Evolutionary conservation across 2,113 vertebrate genomes (phyloP).

Genomic region (Plectropomus leopardus): DNA sequence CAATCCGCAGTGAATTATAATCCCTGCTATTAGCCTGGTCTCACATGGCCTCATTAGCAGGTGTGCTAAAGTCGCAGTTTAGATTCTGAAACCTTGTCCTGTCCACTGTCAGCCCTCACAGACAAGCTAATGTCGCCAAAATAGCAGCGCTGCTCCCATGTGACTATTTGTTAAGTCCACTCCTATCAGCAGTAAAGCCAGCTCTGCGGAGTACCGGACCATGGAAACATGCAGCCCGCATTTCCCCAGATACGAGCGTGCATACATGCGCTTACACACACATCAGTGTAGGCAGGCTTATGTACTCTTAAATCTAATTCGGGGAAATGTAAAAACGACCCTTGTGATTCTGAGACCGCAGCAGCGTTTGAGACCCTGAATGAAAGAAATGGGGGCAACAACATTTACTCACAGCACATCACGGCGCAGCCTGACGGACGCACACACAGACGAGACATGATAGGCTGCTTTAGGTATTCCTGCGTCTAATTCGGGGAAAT

Average conservation of each 20-base stretch:
- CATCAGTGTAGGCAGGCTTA: slow-evolving; percentile 29
- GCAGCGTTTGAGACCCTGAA: slow-evolving; percentile 40
- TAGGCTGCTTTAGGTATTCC: slow-evolving; percentile 42
- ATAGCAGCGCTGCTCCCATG: slow-evolving; percentile 79
- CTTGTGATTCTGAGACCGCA: slow-evolving; percentile 76
- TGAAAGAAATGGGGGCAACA: slow-evolving; percentile 68
- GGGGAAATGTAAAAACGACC: slow-evolving; percentile 84
- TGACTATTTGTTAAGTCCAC: slow-evolving; percentile 88
- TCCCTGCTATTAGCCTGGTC: slow-evolving; percentile 70
- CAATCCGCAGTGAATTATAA: slow-evolving; percentile 71
- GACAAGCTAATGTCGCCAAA: slow-evolving; percentile 72
- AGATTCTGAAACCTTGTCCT: slow-evolving; percentile 60
- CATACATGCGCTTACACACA: slow-evolving; percentile 5
- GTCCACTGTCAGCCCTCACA: slow-evolving; percentile 51
- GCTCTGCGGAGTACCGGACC: slow-evolving; percentile 64
- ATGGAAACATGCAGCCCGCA: slow-evolving; percentile 74
- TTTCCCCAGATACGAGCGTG: slow-evolving; percentile 51
- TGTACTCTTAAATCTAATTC: slow-evolving; percentile 79
- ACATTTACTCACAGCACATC: slow-evolving; percentile 76
- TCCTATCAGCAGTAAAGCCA: slow-evolving; percentile 83
- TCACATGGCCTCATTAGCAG: slow-evolving; percentile 79
- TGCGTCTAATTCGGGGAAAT: slow-evolving; percentile 79
- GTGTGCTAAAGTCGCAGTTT: slow-evolving; percentile 71
- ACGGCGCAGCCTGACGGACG: slow-evolving; percentile 32
- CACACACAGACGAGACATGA: slow-evolving; percentile 54